Conservation (phyloP, 2,888 invertebrate species). For the Cerceris rybyensis region DNA sequence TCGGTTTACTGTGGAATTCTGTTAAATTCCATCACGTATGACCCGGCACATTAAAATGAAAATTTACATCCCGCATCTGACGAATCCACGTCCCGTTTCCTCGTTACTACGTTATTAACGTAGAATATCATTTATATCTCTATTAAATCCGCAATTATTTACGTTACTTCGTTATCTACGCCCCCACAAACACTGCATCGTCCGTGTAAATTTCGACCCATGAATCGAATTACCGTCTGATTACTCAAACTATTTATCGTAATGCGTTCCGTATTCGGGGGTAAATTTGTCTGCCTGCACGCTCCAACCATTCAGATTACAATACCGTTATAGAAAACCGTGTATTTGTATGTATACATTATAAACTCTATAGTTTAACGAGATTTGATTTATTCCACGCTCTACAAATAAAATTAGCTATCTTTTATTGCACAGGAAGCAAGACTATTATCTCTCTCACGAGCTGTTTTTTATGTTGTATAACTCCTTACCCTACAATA, state of each 20-base stretch:
- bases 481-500: too few species aligned
- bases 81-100: background rate
- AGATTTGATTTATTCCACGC: too few species aligned
- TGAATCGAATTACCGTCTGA: conserved; percentile 35
- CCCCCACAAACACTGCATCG: background rate
- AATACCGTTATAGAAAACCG: background rate
- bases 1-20: background rate
- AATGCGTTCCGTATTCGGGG: conserved; percentile 8
- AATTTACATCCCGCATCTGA: background rate
- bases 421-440: too few species aligned
- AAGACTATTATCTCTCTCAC: too few species aligned
- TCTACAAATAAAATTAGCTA: too few species aligned
- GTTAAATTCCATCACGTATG: background rate
- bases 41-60: background rate
- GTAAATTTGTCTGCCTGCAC: too few species aligned
- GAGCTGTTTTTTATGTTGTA: too few species aligned
- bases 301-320: background rate
- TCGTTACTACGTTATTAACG: background rate
- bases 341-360: too few species aligned
- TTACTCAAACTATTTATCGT: conserved; percentile 29
- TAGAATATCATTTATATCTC: background rate
- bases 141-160: conserved; percentile 34
- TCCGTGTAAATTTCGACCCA: conserved; percentile 25
- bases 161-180: conserved; percentile 19
- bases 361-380: too few species aligned